phyloP scores from a whole-genome alignment of 2,888 invertebrate species.

The Bembecia ichneumoniformis region DNA sequence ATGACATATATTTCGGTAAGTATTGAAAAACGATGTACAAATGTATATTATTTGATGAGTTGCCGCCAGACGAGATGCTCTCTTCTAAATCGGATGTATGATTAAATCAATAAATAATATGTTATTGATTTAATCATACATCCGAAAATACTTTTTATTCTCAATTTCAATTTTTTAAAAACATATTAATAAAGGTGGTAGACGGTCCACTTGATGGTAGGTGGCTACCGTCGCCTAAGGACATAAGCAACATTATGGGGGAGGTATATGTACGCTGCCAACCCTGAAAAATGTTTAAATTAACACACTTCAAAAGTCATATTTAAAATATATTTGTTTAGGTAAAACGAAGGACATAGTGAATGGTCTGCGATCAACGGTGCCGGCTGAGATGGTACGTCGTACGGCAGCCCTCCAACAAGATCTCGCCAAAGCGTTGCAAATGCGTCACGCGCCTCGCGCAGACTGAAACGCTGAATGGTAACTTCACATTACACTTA shows the following conservation, averaged over 20 bases:
- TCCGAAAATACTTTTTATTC: too few relatives aligned
- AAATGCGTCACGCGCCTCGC: slow-evolving; percentile 80
- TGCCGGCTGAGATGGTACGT: slow-evolving; percentile 86
- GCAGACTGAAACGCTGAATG: slow-evolving; percentile 43
- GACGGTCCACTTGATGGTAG: too few relatives aligned
- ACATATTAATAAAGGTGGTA: neutral
- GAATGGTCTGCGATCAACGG: slow-evolving; percentile 88
- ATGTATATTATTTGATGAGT: too few relatives aligned
- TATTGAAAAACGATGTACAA: neutral
- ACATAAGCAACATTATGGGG: too few relatives aligned
- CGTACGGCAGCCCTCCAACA: slow-evolving; percentile 88
- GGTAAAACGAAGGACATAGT: slow-evolving; percentile 97
- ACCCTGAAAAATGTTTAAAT: too few relatives aligned
- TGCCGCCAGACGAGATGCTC: too few relatives aligned
- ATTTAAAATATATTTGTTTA: slow-evolving; percentile 15
- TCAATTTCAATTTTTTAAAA: neutral
- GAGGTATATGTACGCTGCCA: too few relatives aligned
- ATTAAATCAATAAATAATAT: too few relatives aligned
- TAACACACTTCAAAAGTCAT: too few relatives aligned
- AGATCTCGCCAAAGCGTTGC: slow-evolving; percentile 86
- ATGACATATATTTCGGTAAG: slow-evolving; percentile 97
- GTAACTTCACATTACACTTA: neutral
- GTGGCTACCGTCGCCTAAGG: too few relatives aligned
- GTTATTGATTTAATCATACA: too few relatives aligned
- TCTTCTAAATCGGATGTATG: too few relatives aligned